Base-by-base conservation (phyloP, 92 coral and sea anemone genomes). In the Parazoanthus atlanticus region DNA sequence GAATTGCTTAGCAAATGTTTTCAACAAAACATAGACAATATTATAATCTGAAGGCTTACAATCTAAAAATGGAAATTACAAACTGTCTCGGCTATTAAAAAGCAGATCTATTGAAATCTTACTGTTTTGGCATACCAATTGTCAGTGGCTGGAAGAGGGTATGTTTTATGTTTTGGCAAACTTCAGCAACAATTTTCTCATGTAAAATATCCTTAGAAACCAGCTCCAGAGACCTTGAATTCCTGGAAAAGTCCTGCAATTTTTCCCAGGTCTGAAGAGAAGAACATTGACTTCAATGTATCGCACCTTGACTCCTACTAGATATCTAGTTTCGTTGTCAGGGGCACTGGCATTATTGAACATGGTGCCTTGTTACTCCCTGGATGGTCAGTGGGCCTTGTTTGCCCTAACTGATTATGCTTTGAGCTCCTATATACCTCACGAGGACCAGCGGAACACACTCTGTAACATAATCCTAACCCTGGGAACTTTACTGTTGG, bases 311-410 rank as follows among this genome's bases (percentile, higher is more conserved):
- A 46, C 81, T 33, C 29, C 38, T 58, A 8, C 10, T 88, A 97
- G 99, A 90, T 97, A 97, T 90, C 88, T 95, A 26, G 94, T 97
- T 8, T 97, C 99, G 12, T 80, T 97, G 28, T 97, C 99, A 43
- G 96, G 98, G 5, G 98, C 99, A 6, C 85, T 97, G 34, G 99
- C 99, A 1, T 52, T 97, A 29, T 91, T 97, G 0, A 97, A 97
- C 83, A 96, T 93, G 91, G 96, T 96, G 13, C 99, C 99, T 6
- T 97, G 99, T 67, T 97, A 97, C 66, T 95, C 97, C 70, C 88
- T 97, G 67, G 99, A 97, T 75, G 99, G 99, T 7, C 99, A 97
- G 90, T 97, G 99, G 99, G 97, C 96, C 21, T 84, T 97, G 29
- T 95, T 93, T 90, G 99, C 99, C 23, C 86, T 97, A 13, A 96